phyloP scores from a whole-genome alignment of 2,797 vertebrate genomes.

The Molossus alvarezi region DNA sequence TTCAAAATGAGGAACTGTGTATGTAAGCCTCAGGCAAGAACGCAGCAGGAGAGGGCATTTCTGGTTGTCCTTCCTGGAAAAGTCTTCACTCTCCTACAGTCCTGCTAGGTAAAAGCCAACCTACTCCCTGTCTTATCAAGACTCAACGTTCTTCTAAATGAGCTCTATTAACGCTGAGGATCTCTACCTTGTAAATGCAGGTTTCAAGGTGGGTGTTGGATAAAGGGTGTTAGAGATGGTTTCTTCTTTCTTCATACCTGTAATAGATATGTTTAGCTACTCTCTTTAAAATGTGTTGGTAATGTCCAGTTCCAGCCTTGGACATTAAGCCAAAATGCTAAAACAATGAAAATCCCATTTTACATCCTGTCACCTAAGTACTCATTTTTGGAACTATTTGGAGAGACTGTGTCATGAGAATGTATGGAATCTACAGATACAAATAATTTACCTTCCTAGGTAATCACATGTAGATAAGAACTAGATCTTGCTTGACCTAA shows the following conservation, averaged over 20 bases:
- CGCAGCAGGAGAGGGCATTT: background rate
- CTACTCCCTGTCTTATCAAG: background rate
- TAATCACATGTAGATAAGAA: background rate
- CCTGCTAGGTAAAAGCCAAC: background rate
- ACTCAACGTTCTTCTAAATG: background rate
- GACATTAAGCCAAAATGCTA: background rate
- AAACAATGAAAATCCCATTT: background rate
- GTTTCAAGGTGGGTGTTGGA: background rate
- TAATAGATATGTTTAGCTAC: background rate
- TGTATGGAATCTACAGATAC: background rate
- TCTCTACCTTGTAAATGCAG: background rate
- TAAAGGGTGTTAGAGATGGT: background rate
- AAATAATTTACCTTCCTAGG: background rate
- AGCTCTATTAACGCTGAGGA: background rate
- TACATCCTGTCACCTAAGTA: background rate
- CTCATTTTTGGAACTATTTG: background rate
- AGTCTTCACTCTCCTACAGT: background rate
- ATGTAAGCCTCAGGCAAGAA: no score
- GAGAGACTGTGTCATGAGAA: background rate
- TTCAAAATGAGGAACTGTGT: background rate
- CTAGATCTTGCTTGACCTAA: background rate
- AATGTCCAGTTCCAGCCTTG: background rate
- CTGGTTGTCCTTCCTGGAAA: fast-evolving
- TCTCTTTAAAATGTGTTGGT: background rate
- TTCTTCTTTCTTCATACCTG: background rate